phyloP scores from a whole-genome alignment of 2,797 vertebrate genomes.

The Pangasius sanitwongsei region DNA sequence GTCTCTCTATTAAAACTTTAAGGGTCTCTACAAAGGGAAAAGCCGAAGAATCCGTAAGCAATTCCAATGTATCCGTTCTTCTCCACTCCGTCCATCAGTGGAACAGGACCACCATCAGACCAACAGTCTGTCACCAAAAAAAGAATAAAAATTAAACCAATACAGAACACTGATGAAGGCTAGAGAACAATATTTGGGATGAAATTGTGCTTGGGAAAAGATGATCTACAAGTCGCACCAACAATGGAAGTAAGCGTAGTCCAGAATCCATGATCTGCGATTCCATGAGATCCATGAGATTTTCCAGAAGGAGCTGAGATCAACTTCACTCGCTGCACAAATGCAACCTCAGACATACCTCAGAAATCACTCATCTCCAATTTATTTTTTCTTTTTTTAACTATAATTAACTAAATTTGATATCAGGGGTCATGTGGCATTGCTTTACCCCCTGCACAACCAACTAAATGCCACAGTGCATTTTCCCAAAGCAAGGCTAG shows the following conservation, averaged over 20 bases:
- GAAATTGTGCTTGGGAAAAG: not conserved
- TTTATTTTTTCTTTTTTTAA: not conserved
- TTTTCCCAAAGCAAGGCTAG: not conserved
- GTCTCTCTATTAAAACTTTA: not conserved
- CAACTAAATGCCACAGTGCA: not conserved
- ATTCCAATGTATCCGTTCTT: not conserved
- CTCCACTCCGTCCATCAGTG: not conserved
- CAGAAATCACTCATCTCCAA: slow-evolving; percentile 3
- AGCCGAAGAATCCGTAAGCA: not conserved
- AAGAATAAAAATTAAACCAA: not conserved
- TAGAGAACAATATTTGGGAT: not conserved
- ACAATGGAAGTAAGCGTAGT: not conserved
- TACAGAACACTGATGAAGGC: not conserved
- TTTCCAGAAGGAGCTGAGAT: not conserved
- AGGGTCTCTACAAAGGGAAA: not conserved
- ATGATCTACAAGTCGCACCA: not conserved
- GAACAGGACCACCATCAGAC: not conserved
- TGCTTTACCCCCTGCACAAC: not conserved
- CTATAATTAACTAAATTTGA: not conserved
- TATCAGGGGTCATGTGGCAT: not conserved
- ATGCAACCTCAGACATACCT: slow-evolving; percentile 25
- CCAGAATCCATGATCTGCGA: not conserved
- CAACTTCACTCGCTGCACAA: not conserved
- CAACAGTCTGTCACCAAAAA: not conserved
- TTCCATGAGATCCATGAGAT: too few species aligned